Evolutionary conservation across 2,888 invertebrate genomes (phyloP).

Genomic region (Bursaphelenchus okinawaensis): DNA sequence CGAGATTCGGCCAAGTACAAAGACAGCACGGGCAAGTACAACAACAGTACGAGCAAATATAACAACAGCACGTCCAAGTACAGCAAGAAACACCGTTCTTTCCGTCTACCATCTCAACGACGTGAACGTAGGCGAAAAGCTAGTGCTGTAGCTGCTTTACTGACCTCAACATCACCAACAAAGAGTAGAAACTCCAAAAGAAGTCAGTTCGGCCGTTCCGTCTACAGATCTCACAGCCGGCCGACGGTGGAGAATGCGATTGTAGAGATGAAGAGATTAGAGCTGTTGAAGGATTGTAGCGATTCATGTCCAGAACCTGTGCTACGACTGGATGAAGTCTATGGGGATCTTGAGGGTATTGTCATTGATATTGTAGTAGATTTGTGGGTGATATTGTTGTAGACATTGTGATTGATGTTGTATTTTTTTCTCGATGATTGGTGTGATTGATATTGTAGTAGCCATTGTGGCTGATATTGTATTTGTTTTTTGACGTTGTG

Average conservation of each 20-base stretch:
- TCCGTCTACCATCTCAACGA: not conserved
- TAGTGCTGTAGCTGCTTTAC: not conserved
- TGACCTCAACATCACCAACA: not conserved
- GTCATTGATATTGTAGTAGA: not conserved
- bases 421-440: no score
- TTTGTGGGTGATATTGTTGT: not conserved
- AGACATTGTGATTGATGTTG: no score
- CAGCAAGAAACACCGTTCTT: not conserved
- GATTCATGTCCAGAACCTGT: not conserved
- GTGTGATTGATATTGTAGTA: not conserved
- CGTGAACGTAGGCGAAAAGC: not conserved
- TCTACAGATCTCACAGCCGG: not conserved
- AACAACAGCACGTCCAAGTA: not conserved
- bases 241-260: not conserved
- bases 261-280: not conserved
- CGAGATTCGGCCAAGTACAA: no score
- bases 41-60: not conserved
- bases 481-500: no score
- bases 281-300: not conserved
- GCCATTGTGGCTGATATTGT: not conserved
- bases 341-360: no score
- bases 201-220: not conserved
- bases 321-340: not conserved
- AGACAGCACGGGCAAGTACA: no score
- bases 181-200: not conserved